Base-by-base conservation (phyloP, 2,797 vertebrate genomes). In the Pelodytes ibericus region DNA sequence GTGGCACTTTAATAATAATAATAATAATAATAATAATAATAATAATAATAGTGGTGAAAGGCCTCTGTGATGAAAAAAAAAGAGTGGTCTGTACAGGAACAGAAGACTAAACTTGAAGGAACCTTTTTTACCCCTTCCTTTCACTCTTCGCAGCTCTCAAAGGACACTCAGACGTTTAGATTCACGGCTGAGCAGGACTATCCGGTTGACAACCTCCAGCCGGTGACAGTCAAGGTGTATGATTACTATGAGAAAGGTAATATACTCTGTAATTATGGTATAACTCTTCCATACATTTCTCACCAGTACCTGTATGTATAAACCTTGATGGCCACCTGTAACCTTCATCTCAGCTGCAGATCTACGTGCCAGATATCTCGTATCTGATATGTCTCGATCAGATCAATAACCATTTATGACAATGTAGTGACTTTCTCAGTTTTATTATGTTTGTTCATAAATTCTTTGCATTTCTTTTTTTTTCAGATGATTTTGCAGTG, bases 161-260 rank as follows among this genome's bases (percentile, higher is more conserved):
- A 71, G 15, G n/a, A 26, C 2, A 13, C 16, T 16, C 31, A 61
- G 63, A 82, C 0, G 60, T 88, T 90, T 51, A 85, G 79, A 31
- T 88, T 91, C 16, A 13, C 80, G 5, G 63, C 87, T 69, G 88
- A 90, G 60, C 88, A 90, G 77, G 88, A 72, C 33, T 85, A 88
- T 68, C 60, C 72, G 15, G 67, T 91, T 1, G 83, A 76, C n/a
- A 83, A 89, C 70, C 87, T 87, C 56, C 88, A 87, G 71, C 78
- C 88, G 30, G 87, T 79, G 1, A 78, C 82, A 1, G 88, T 87
- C 24, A 78, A 72, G 0, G 77, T 88, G 0, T 85, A 86, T 0
- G 79, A 88, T 73, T 90, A 88, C 60, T 88, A 89, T 0, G 84
- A 88, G 81, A 85, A 85, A 80, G 87, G 89, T 91, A 78, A 61